phyloP scores from a whole-genome alignment of 2,113 vertebrate genomes.

The Apteryx owenii region DNA sequence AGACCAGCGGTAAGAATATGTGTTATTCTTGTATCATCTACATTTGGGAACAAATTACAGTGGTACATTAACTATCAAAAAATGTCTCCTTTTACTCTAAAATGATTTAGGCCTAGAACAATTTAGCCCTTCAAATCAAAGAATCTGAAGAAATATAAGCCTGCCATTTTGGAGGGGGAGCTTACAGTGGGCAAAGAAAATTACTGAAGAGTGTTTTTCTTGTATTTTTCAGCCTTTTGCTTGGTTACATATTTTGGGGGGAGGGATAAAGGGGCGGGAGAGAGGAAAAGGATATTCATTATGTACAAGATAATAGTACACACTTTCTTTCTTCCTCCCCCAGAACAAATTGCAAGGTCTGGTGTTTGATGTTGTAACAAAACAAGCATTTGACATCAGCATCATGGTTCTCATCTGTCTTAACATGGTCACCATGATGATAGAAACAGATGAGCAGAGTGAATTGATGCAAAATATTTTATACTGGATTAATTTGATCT shows the following conservation, averaged over 20 bases:
- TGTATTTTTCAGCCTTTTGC: neutral
- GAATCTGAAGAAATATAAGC: neutral
- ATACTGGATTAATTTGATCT: conserved; percentile 84
- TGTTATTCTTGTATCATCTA: neutral
- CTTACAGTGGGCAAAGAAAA: neutral
- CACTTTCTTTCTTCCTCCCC: conserved; percentile 42
- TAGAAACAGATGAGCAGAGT: conserved; percentile 88
- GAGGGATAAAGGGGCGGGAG: neutral
- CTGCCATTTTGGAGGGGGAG: neutral
- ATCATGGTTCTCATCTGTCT: conserved; percentile 96
- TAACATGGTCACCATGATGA: conserved; percentile 98
- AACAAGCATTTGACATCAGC: conserved; percentile 91
- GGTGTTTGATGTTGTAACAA: conserved; percentile 91
- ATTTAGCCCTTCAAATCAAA: neutral
- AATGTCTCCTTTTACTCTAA: neutral
- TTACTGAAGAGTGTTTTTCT: neutral
- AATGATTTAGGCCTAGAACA: neutral
- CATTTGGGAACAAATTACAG: neutral
- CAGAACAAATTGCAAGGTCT: conserved; percentile 94
- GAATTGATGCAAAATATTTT: conserved; percentile 44
- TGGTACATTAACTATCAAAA: neutral
- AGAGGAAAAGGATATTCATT: neutral
- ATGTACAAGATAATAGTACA: neutral
- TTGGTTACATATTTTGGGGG: neutral
- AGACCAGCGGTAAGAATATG: conserved; percentile 76